Percentiles rank a stretch among this genome's conserved stretches.
Conservation (phyloP, 2,113 vertebrate genomes). For the Cairina moschata region DNA sequence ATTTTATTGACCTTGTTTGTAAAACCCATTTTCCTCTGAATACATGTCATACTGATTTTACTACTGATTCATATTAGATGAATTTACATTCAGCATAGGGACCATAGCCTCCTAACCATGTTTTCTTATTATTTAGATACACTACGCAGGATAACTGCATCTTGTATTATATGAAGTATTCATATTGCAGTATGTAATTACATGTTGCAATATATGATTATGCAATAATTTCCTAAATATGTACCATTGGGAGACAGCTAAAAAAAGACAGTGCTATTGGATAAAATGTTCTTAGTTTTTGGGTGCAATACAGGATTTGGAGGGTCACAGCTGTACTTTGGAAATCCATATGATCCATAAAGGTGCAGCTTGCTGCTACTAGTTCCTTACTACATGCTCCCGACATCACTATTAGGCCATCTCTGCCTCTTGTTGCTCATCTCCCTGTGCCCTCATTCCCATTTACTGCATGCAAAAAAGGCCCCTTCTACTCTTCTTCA, state of each 20-base stretch:
- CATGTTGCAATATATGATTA: not conserved
- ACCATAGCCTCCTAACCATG: not conserved
- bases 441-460: not conserved
- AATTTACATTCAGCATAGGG: not conserved
- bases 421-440: not conserved
- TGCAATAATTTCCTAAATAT: not conserved
- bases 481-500: not conserved
- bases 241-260: not conserved
- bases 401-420: not conserved
- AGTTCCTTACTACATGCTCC: not conserved
- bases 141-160: not conserved
- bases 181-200: not conserved
- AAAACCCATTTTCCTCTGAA: not conserved
- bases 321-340: not conserved
- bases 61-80: not conserved
- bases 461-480: not conserved
- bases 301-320: not conserved
- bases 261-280: not conserved
- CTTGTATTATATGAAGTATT: not conserved
- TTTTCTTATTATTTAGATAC: not conserved
- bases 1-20: not conserved
- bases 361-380: not conserved
- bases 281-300: not conserved
- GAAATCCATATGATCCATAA: not conserved
- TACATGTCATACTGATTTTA: slow-evolving; percentile 8